Evolutionary conservation across 2,797 vertebrate species (phyloP).

Genomic region (Thaleichthys pacificus): DNA sequence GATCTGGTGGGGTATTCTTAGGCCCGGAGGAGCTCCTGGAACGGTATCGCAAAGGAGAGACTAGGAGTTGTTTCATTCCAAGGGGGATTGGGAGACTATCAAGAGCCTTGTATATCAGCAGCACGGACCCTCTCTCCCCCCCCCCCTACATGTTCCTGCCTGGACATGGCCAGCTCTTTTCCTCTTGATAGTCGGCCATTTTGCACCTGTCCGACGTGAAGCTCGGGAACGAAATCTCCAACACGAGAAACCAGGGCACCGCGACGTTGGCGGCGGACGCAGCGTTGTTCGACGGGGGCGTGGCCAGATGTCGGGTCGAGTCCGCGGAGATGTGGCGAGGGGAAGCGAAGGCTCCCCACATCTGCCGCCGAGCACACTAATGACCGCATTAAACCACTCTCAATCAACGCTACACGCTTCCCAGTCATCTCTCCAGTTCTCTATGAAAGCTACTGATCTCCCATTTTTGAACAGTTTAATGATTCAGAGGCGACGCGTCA

Average conservation of each 20-base stretch:
- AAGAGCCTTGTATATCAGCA: neutral
- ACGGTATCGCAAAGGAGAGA: no score
- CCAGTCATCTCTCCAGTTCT: slow-evolving; percentile 65
- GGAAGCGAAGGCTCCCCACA: slow-evolving; percentile 42
- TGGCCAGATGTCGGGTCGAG: no score
- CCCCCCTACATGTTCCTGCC: no score
- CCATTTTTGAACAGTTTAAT: slow-evolving; percentile 59
- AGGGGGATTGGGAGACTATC: neutral
- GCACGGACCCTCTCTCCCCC: no score
- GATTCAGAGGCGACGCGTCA: slow-evolving; percentile 54
- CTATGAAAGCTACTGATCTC: slow-evolving; percentile 58
- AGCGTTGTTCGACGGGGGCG: no score
- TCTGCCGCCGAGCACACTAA: slow-evolving; percentile 63
- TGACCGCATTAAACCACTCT: slow-evolving; percentile 66
- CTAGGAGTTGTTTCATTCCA: neutral
- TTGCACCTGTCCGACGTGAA: no score
- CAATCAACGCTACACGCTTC: slow-evolving; percentile 65
- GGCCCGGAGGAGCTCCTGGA: slow-evolving; percentile 15
- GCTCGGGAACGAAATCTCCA: no score
- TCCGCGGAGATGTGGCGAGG: no score
- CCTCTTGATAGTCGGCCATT: no score
- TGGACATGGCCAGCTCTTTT: no score
- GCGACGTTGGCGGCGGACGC: no score
- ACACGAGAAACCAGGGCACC: no score
- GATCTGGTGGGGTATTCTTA: slow-evolving; percentile 27